Evolutionary conservation across 2,113 vertebrate genomes (phyloP).

Genomic region (Pagrus major): DNA sequence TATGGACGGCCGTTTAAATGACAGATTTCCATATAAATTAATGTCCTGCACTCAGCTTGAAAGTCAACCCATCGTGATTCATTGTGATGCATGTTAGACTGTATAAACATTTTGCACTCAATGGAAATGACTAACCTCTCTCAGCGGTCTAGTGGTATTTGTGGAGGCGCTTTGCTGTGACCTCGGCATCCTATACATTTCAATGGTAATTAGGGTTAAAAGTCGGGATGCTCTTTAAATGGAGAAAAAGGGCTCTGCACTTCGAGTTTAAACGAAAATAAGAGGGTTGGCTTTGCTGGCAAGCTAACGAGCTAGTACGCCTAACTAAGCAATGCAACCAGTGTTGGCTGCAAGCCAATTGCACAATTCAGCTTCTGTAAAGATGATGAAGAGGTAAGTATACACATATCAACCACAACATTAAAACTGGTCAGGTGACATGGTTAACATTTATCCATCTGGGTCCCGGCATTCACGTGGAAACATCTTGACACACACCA

Average conservation of each 20-base stretch:
- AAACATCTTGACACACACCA: no score
- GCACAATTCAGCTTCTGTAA: background rate
- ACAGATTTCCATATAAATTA: conserved; percentile 72
- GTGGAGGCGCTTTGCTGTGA: conserved; percentile 12
- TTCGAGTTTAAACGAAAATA: background rate
- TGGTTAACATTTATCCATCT: no score
- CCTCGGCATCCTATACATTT: conserved; percentile 26
- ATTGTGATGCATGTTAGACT: conserved; percentile 25
- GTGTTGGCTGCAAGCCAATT: background rate
- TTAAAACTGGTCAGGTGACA: no score
- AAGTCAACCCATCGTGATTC: conserved; percentile 29
- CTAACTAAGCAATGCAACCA: background rate
- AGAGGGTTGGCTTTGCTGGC: background rate
- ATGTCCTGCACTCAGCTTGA: conserved; percentile 43
- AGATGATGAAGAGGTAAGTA: background rate
- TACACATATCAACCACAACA: no score
- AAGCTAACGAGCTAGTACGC: background rate
- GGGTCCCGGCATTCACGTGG: no score
- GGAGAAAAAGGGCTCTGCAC: background rate
- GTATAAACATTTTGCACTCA: conserved; percentile 28
- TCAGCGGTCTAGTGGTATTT: background rate
- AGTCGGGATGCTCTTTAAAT: conserved; percentile 14
- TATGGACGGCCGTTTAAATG: conserved; percentile 44
- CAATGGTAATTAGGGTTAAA: conserved; percentile 7
- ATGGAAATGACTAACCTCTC: conserved; percentile 19